phyloP scores from a whole-genome alignment of 1,140 invertebrate species.

The Drosophila cardini region DNA sequence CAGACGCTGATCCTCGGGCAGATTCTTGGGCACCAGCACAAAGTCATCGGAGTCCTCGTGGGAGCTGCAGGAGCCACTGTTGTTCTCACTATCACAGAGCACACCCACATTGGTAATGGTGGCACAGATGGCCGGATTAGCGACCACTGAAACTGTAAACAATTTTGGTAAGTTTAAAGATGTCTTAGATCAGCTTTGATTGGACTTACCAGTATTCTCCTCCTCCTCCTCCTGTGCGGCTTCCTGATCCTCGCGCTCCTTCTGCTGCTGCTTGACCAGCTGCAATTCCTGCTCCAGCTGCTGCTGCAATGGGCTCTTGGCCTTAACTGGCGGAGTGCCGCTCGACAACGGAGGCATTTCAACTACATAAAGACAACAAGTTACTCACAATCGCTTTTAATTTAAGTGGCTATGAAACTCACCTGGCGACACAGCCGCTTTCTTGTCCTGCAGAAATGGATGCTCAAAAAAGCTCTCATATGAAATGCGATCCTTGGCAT shows the following conservation, averaged over 20 bases:
- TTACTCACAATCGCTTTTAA: conserved; percentile 5
- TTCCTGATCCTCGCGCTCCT: conserved; percentile 68
- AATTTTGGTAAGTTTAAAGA: not conserved
- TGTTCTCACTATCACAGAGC: conserved; percentile 84
- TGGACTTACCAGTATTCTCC: conserved; percentile 66
- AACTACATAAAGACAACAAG: conserved; percentile 53
- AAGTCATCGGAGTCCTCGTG: conserved; percentile 92
- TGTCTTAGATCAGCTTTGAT: not conserved
- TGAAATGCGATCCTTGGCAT: conserved; percentile 97
- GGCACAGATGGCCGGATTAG: conserved; percentile 82
- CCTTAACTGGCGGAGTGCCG: conserved; percentile 75
- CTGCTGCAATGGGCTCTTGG: conserved; percentile 79
- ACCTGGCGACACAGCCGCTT: conserved; percentile 85
- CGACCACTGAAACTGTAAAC: conserved; percentile 77
- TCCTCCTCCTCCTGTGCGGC: conserved; percentile 73
- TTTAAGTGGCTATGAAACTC: conserved; percentile 22
- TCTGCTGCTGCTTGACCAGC: conserved; percentile 71
- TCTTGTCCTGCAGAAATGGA: conserved; percentile 92
- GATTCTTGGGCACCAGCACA: conserved; percentile 92
- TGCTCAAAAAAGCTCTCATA: conserved; percentile 98
- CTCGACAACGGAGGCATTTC: conserved; percentile 73
- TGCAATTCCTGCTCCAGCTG: conserved; percentile 74
- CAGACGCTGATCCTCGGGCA: conserved; percentile 85
- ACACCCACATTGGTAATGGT: conserved; percentile 83
- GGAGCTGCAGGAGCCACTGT: conserved; percentile 87